A percentile compares a stretch with the other conserved stretches of the same genome.
These are phyloP conservation scores for Alethe diademata DNA, from an alignment of 2,113 vertebrate species.

Conservation along the genomic window DNA sequence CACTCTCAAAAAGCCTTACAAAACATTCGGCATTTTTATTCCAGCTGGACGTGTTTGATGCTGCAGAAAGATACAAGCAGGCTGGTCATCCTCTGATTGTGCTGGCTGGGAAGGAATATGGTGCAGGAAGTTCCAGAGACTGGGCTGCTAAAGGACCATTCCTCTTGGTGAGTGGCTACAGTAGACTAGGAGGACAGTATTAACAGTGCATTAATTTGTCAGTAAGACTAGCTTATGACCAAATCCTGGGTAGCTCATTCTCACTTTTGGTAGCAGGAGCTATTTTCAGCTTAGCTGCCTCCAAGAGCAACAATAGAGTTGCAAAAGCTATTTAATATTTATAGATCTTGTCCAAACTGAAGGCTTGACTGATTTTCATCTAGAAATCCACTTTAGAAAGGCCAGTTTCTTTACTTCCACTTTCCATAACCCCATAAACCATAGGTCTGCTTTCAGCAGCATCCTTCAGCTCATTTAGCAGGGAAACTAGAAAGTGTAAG, in stretches of 20 bases:
- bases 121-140: slow-evolving; percentile 95
- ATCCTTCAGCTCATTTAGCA: not conserved
- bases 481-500: not conserved
- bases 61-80: slow-evolving; percentile 87
- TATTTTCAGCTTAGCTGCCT: not conserved
- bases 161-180: slow-evolving; percentile 80
- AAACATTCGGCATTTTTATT: not conserved
- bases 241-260: not conserved
- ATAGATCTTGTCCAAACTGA: not conserved
- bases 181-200: not conserved
- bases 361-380: not conserved
- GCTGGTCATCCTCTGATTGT: slow-evolving; percentile 83
- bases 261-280: not conserved
- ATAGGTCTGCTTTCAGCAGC: not conserved
- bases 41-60: slow-evolving; percentile 92
- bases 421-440: not conserved
- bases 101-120: slow-evolving; percentile 95
- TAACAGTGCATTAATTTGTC: not conserved
- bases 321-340: not conserved
- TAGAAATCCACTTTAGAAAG: not conserved
- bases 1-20: rapidly evolving
- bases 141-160: slow-evolving; percentile 98
- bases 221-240: not conserved
- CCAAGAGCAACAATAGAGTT: not conserved
- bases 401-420: not conserved